phyloP scores from a whole-genome alignment of 2,888 invertebrate species.

The Odontothrips loti region DNA sequence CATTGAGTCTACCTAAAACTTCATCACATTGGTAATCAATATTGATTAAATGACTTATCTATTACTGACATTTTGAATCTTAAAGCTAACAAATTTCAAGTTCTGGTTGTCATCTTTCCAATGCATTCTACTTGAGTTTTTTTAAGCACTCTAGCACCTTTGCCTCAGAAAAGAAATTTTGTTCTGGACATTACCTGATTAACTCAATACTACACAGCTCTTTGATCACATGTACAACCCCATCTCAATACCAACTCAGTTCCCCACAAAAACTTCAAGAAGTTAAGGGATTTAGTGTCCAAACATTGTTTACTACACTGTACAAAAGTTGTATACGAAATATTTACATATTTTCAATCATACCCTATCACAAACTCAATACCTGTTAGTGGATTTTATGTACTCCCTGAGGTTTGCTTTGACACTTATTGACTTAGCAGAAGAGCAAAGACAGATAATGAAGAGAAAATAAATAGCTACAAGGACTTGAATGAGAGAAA shows the following conservation, averaged over 20 bases:
- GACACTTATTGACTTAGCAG: background rate
- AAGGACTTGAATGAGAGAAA: background rate
- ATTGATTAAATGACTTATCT: too few species aligned
- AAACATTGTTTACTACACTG: background rate
- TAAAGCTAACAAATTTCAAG: too few species aligned
- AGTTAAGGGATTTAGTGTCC: background rate
- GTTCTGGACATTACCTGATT: too few species aligned
- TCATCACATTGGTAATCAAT: too few species aligned
- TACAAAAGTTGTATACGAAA: background rate
- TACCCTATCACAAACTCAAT: background rate
- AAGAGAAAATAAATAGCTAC: slow-evolving; percentile 10
- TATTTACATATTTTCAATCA: background rate
- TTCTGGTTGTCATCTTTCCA: too few species aligned
- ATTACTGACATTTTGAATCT: too few species aligned
- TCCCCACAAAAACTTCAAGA: background rate
- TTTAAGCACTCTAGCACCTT: too few species aligned
- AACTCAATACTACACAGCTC: too few species aligned
- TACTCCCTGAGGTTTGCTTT: slow-evolving; percentile 7
- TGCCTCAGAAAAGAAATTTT: too few species aligned
- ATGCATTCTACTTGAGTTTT: too few species aligned
- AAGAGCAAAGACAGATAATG: slow-evolving; percentile 20
- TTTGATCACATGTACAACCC: background rate
- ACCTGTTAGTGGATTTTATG: background rate
- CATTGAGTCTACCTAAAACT: too few species aligned
- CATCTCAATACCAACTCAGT: background rate